Base-by-base conservation (phyloP, 2,888 invertebrate genomes). In the Caenorhabditis sp. region DNA sequence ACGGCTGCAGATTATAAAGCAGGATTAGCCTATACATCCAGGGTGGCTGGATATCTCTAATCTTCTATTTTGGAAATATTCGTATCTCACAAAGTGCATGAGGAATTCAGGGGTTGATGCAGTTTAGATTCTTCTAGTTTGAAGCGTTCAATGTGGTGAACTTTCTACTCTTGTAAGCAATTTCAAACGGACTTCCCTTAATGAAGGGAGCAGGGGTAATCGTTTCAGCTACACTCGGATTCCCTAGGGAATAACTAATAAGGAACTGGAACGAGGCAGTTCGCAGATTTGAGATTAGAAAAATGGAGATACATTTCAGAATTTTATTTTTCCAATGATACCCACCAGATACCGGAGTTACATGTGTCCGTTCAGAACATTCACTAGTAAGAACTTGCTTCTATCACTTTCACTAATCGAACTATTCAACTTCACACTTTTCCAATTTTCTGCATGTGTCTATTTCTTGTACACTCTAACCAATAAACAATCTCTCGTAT, bases 381-480 rank as follows among this genome's bases (percentile, higher is more conserved):
- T n/a, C n/a, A n/a, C n/a, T n/a, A n/a, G n/a, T n/a, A n/a, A n/a
- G n/a, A n/a, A n/a, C n/a, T n/a, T n/a, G n/a, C n/a, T n/a, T n/a
- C n/a, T n/a, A n/a, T n/a, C n/a, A n/a, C n/a, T n/a, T n/a, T n/a
- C n/a, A n/a, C n/a, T n/a, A n/a, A n/a, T n/a, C n/a, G n/a, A n/a
- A n/a, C n/a, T n/a, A n/a, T n/a, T n/a, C n/a, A n/a, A 51, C 51
- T 24, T 51, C 22, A 22, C 14, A 14, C 4, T 26, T 26, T 14
- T 2, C 54, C 24, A 28, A n/a, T 38, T 38, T 38, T 59, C 44
- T 63, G 26, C 44, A n/a, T 63, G 19, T 28, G 28, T 66, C 49
- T 66, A 66, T 49, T 49, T 49, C n/a, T n/a, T n/a, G n/a, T n/a
- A n/a, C n/a, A n/a, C n/a, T n/a, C 64, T 49, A 63, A 63, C 63